These are phyloP conservation scores for Mythimna lalbum DNA, from an alignment of 2,888 invertebrate species.

Conservation along the genomic window DNA sequence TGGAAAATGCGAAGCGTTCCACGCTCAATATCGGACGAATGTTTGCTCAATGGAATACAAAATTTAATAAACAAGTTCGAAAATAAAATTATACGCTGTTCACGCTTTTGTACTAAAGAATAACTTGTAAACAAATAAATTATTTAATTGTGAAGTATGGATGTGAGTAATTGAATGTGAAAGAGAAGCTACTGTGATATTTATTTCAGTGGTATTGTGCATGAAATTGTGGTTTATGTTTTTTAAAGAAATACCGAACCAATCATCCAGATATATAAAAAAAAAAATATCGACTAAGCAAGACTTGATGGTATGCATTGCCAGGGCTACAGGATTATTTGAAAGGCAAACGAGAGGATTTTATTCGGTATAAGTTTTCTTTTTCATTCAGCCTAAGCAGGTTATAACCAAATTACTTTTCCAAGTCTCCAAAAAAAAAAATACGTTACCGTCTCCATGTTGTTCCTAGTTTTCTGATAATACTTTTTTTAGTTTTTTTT, in stretches of 20 bases:
- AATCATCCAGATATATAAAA: not conserved
- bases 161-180: conserved; percentile 20
- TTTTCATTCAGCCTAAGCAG: too few species aligned
- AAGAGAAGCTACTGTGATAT: conserved; percentile 23
- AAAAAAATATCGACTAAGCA: too few species aligned
- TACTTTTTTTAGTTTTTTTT: too few species aligned
- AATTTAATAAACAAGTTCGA: conserved; percentile 60
- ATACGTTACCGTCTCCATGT: too few species aligned
- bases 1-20: conserved; percentile 73
- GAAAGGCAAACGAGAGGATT: too few species aligned
- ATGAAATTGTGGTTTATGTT: not conserved
- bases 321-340: too few species aligned
- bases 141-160: conserved; percentile 32
- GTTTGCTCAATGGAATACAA: conserved; percentile 64
- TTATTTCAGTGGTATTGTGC: not conserved
- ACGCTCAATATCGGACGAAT: conserved; percentile 58
- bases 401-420: too few species aligned
- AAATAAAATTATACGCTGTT: conserved; percentile 56
- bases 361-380: too few species aligned
- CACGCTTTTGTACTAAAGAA: conserved; percentile 42
- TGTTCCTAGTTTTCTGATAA: too few species aligned
- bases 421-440: too few species aligned
- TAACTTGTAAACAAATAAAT: conserved; percentile 40
- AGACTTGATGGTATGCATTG: too few species aligned
- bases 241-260: not conserved